phyloP scores from a whole-genome alignment of 2,113 vertebrate genomes.

The Orycteropus afer region DNA sequence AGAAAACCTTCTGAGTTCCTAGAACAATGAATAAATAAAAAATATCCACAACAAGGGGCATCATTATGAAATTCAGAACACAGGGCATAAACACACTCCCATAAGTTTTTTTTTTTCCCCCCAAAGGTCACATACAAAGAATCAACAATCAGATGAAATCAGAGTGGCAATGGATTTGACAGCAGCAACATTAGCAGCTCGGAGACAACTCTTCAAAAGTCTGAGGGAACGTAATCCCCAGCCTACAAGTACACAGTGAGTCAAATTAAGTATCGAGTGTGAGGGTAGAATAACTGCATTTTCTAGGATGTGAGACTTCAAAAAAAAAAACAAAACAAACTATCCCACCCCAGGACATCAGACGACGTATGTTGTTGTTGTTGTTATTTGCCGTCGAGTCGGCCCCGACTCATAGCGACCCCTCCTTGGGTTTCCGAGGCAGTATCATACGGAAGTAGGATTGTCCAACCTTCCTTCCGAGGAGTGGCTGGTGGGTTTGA shows the following conservation, averaged over 20 bases:
- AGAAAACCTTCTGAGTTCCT: background rate
- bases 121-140: background rate
- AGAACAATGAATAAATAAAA: background rate
- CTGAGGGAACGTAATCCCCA: background rate
- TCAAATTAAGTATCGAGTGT: background rate
- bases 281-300: background rate
- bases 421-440: too few relatives aligned
- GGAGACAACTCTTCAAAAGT: background rate
- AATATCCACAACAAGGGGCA: background rate
- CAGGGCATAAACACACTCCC: background rate
- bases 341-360: rapidly evolving
- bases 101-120: background rate
- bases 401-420: too few relatives aligned
- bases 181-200: background rate
- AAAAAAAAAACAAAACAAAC: too few relatives aligned
- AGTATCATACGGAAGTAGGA: too few relatives aligned
- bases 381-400: too few relatives aligned
- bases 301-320: background rate
- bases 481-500: too few relatives aligned
- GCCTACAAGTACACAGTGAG: background rate
- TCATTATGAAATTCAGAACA: background rate
- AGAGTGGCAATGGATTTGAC: background rate
- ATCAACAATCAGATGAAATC: background rate
- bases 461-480: too few relatives aligned
- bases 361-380: too few relatives aligned